Evolutionary conservation across 2,888 invertebrate species (phyloP).

Genomic region (Andrena fulva): DNA sequence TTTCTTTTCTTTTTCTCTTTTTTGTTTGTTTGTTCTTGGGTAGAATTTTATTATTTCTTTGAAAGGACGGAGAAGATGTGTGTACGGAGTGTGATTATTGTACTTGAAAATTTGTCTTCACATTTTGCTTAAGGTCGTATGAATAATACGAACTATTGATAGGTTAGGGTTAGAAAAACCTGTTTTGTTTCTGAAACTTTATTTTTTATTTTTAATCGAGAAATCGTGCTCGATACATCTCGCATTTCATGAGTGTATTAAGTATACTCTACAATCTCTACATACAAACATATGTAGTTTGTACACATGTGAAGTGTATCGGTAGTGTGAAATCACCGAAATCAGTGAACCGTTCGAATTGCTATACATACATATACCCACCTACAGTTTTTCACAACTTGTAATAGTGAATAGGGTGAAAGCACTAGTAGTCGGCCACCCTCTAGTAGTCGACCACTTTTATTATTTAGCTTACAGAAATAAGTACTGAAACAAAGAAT

Average conservation of each 20-base stretch:
- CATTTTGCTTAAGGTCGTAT: conserved; percentile 41
- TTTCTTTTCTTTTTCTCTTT: not conserved
- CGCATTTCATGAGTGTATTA: not conserved
- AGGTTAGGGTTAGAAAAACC: conserved; percentile 19
- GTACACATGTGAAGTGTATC: too few relatives aligned
- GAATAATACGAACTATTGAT: not conserved
- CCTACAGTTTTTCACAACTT: not conserved
- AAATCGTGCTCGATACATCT: conserved; percentile 15
- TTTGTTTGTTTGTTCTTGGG: not conserved
- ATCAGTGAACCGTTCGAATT: not conserved
- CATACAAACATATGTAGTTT: too few relatives aligned
- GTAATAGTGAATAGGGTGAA: not conserved
- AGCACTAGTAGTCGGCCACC: too few relatives aligned
- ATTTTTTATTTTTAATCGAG: conserved; percentile 8
- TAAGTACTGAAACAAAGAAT: too few relatives aligned
- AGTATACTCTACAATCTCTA: too few relatives aligned
- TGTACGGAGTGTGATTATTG: not conserved
- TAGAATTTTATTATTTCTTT: not conserved
- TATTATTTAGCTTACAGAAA: too few relatives aligned
- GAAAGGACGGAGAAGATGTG: not conserved
- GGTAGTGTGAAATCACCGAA: not conserved
- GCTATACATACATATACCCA: not conserved
- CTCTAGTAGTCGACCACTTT: too few relatives aligned
- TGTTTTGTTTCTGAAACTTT: conserved; percentile 38
- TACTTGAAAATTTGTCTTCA: conserved; percentile 34